Percentiles rank a stretch among this genome's conserved stretches.
Evolutionary conservation across 2,113 vertebrate species (phyloP).

Genomic region (Brachirus orientalis): DNA sequence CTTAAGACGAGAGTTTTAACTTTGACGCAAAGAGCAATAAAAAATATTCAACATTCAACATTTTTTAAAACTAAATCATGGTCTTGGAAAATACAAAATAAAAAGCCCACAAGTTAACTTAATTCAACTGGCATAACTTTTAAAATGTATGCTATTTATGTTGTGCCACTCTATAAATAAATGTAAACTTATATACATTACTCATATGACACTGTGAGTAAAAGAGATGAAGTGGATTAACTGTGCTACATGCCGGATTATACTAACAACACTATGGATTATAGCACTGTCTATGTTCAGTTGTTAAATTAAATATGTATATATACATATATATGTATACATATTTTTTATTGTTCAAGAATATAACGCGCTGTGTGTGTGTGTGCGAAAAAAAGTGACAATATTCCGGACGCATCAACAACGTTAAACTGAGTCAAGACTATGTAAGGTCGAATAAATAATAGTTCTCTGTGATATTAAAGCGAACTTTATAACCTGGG

Average conservation of each 20-base stretch:
- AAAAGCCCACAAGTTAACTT: too few relatives aligned
- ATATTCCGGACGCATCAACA: conserved; percentile 26
- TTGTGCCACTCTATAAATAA: conserved; percentile 3
- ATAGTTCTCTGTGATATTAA: conserved; percentile 9
- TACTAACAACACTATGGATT: conserved; percentile 48
- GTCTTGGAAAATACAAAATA: too few relatives aligned
- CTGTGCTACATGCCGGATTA: conserved; percentile 52
- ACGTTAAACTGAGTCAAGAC: neutral
- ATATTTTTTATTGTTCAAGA: neutral
- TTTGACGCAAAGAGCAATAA: neutral
- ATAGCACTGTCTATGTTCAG: conserved; percentile 41
- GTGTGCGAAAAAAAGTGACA: conserved; percentile 8
- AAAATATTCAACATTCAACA: conserved; percentile 13
- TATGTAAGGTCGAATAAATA: conserved; percentile 2
- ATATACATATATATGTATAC: too few relatives aligned
- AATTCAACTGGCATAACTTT: neutral
- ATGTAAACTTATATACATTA: conserved; percentile 1
- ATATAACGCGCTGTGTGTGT: neutral
- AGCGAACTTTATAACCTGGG: neutral
- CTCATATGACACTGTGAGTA: conserved; percentile 17
- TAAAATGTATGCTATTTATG: neutral
- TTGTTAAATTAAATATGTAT: neutral
- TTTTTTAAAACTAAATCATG: neutral
- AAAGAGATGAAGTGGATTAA: conserved; percentile 52
- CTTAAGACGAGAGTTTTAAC: conserved; percentile 7